Conservation (phyloP, 2,888 invertebrate genomes). For the Trachelus tabidus region DNA sequence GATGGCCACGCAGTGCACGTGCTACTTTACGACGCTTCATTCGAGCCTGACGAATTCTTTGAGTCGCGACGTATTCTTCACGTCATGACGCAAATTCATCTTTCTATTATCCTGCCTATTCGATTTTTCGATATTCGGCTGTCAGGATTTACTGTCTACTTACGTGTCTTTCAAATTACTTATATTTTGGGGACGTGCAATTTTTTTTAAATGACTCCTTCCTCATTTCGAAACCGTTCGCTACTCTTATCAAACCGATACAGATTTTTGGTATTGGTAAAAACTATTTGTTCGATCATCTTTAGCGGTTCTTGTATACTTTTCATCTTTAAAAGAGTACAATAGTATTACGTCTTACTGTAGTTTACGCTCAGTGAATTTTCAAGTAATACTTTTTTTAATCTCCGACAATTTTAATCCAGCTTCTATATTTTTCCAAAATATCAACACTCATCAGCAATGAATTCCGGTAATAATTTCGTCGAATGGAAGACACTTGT, state of each 20-base stretch:
- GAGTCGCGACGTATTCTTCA: neutral
- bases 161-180: neutral
- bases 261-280: neutral
- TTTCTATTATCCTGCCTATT: neutral
- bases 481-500: neutral
- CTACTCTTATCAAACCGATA: neutral
- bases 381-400: neutral
- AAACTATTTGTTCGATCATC: neutral
- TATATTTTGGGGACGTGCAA: neutral
- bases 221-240: neutral
- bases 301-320: neutral
- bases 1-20: constrained; percentile 67
- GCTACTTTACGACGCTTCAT: constrained; percentile 61
- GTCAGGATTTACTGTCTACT: neutral
- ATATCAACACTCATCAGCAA: neutral
- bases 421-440: neutral
- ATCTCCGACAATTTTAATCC: neutral
- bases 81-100: neutral
- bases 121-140: neutral
- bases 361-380: neutral
- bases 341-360: neutral
- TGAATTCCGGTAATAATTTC: neutral
- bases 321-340: neutral
- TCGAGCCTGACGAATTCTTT: constrained; percentile 51
- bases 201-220: neutral